phyloP scores from a whole-genome alignment of 2,113 vertebrate species.

The Atherinomorus stipes region DNA sequence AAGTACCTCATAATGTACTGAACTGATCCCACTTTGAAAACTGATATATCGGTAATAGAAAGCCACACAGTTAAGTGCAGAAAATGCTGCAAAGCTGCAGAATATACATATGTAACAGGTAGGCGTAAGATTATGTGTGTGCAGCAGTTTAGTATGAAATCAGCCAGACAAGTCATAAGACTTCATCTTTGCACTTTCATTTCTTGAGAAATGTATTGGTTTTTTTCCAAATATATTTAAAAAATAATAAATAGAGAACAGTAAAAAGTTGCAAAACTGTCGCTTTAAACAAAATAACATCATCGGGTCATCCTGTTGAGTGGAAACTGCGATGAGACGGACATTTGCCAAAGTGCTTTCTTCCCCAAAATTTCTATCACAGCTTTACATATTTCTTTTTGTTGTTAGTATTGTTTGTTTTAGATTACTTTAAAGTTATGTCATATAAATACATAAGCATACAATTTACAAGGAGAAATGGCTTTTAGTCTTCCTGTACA shows the following conservation, averaged over 20 bases:
- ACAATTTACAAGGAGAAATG: background rate
- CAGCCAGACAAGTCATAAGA: background rate
- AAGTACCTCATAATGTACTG: background rate
- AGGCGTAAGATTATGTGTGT: background rate
- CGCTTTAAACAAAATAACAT: slow-evolving; percentile 15
- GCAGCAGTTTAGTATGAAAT: background rate
- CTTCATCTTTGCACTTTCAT: background rate
- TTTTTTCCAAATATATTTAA: background rate
- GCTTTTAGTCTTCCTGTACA: background rate
- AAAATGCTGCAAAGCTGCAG: background rate
- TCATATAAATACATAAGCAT: slow-evolving; percentile 20
- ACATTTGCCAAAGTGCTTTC: slow-evolving; percentile 42
- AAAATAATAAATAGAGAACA: slow-evolving; percentile 24
- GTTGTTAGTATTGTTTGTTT: background rate
- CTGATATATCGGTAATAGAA: background rate
- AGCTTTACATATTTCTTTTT: slow-evolving; percentile 30
- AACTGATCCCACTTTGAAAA: background rate
- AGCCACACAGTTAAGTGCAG: no score
- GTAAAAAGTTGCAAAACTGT: slow-evolving; percentile 46
- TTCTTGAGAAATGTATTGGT: slow-evolving; percentile 26
- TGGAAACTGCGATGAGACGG: slow-evolving; percentile 9
- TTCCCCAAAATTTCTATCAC: slow-evolving; percentile 14
- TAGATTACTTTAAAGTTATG: background rate
- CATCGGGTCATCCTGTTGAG: slow-evolving; percentile 10
- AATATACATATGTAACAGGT: background rate